Conservation (phyloP, 2,888 invertebrate genomes). For the Amblyjoppa fuscipennis region DNA sequence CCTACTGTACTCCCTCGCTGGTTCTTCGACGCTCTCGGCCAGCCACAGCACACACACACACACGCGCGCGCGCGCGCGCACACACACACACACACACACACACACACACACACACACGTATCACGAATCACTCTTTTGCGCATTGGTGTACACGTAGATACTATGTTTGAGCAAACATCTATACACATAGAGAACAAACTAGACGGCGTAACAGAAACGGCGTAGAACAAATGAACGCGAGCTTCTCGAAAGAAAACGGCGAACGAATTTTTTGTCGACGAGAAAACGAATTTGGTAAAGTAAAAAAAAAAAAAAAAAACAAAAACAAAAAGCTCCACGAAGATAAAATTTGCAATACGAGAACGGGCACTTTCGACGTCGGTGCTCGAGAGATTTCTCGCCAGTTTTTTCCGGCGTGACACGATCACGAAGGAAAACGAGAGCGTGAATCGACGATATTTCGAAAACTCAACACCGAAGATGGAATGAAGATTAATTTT, state of each 20-base stretch:
- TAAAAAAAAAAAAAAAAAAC: neutral
- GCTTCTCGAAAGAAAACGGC: neutral
- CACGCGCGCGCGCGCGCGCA: neutral
- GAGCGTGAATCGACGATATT: neutral
- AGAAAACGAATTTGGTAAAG: conserved; percentile 27
- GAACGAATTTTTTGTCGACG: conserved; percentile 14
- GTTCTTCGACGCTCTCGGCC: neutral
- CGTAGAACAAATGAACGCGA: conserved; percentile 19
- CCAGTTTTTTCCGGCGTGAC: conserved; percentile 52
- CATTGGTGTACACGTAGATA: conserved; percentile 25
- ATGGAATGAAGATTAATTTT: neutral
- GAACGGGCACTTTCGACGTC: conserved; percentile 41
- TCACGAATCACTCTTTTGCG: conserved; percentile 36
- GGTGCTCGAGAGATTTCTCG: conserved; percentile 33
- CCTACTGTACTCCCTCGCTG: conserved; percentile 45
- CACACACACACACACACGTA: conserved; percentile 10
- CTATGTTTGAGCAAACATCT: neutral
- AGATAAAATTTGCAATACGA: neutral
- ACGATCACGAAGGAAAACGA: conserved; percentile 17
- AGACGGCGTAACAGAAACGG: conserved; percentile 25
- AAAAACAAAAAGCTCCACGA: neutral
- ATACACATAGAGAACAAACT: neutral
- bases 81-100: conserved; percentile 4
- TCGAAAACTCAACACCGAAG: neutral
- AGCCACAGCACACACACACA: neutral